phyloP scores from a whole-genome alignment of 1,140 invertebrate genomes.

The Lethocerus indicus region DNA sequence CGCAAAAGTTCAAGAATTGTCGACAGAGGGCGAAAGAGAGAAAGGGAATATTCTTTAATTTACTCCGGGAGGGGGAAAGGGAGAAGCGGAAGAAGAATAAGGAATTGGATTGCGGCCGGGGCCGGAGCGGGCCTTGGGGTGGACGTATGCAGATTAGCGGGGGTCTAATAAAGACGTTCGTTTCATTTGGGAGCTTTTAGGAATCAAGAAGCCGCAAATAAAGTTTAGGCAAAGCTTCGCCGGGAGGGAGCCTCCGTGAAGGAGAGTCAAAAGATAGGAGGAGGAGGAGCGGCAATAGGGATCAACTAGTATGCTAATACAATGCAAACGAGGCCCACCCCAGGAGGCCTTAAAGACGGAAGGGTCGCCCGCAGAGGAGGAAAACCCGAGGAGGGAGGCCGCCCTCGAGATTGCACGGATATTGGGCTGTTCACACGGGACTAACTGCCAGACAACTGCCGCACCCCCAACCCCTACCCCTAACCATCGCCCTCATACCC shows the following conservation, averaged over 20 bases:
- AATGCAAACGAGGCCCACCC: constrained; percentile 13
- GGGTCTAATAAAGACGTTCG: constrained; percentile 15
- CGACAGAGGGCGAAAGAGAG: background rate
- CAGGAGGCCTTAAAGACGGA: constrained; percentile 2
- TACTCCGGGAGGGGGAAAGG: no score
- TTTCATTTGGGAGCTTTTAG: constrained; percentile 17
- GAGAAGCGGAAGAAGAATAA: no score
- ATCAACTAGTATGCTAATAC: constrained; percentile 18
- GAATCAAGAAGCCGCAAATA: constrained; percentile 19
- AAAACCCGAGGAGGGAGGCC: background rate
- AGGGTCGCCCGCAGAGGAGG: background rate
- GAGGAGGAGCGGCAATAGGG: constrained; percentile 15
- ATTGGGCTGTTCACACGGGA: background rate
- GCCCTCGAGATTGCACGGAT: background rate
- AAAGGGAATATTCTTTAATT: constrained; percentile 13
- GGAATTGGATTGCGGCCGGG: background rate
- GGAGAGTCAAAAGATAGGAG: background rate
- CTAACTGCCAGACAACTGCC: background rate
- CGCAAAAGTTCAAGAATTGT: no score
- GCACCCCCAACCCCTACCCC: background rate
- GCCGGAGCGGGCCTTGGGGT: background rate
- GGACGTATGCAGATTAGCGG: constrained; percentile 15
- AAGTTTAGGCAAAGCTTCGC: constrained; percentile 12
- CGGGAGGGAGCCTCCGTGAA: background rate
- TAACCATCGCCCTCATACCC: background rate